Conservation (phyloP, 2,888 invertebrate species). For the Dione vanillae region DNA sequence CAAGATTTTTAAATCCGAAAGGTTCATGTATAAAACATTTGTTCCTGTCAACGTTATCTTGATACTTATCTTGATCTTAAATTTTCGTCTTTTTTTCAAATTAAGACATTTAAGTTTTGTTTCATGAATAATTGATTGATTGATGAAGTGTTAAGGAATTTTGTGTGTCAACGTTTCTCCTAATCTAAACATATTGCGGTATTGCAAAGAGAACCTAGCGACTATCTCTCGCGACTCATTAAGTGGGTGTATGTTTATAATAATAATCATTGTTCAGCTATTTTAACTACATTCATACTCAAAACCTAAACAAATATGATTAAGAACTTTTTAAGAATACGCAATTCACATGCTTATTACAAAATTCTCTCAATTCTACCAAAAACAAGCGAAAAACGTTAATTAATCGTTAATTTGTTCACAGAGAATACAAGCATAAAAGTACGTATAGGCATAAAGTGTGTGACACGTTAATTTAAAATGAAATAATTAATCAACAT, state of each 20-base stretch:
- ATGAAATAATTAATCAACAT: too few relatives aligned
- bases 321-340: too few relatives aligned
- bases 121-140: constrained; percentile 3
- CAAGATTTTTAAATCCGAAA: constrained; percentile 20
- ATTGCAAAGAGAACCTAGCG: not conserved
- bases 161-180: not conserved
- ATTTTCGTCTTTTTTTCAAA: not conserved
- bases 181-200: not conserved
- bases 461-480: too few relatives aligned
- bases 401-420: too few relatives aligned
- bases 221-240: not conserved
- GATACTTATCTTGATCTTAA: not conserved
- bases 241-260: not conserved
- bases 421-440: too few relatives aligned
- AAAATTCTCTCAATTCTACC: too few relatives aligned
- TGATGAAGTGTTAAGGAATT: not conserved
- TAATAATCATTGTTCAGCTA: not conserved
- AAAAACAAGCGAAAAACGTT: too few relatives aligned
- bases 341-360: too few relatives aligned
- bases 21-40: constrained; percentile 18
- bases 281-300: not conserved
- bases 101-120: not conserved
- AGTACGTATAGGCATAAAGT: too few relatives aligned
- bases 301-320: too few relatives aligned
- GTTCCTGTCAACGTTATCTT: not conserved